A percentile compares a stretch with the other conserved stretches of the same genome.
phyloP scores from a whole-genome alignment of 2,888 invertebrate species.

The Quadroppia sp. region DNA sequence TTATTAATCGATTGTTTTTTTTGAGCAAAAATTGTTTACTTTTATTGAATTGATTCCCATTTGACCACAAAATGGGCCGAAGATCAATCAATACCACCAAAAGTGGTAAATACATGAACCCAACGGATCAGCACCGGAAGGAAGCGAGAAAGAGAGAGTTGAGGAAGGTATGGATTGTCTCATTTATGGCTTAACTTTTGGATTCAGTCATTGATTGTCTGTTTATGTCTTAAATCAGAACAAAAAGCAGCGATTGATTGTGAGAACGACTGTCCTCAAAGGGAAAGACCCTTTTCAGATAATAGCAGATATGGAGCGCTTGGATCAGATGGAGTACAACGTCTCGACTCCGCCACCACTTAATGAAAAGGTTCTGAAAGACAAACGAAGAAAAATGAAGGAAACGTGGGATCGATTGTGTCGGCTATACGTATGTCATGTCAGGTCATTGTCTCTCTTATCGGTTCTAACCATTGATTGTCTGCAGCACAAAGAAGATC shows the following conservation, averaged over 20 bases:
- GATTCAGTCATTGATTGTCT: neutral
- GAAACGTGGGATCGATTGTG: slow-evolving; percentile 92
- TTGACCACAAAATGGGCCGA: slow-evolving; percentile 83
- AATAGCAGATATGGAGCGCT: slow-evolving; percentile 90
- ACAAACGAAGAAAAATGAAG: slow-evolving; percentile 88
- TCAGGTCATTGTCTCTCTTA: neutral
- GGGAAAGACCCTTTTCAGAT: slow-evolving; percentile 95
- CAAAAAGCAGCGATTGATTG: slow-evolving; percentile 92
- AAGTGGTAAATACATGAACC: slow-evolving; percentile 99
- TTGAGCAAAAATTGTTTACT: neutral
- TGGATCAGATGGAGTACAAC: slow-evolving; percentile 98
- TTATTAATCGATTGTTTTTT: neutral
- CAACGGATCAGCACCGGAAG: slow-evolving; percentile 98
- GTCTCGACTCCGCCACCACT: slow-evolving; percentile 88
- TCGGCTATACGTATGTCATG: slow-evolving; percentile 74
- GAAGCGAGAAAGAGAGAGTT: slow-evolving; percentile 95
- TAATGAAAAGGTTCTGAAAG: slow-evolving; percentile 93
- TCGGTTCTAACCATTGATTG: neutral
- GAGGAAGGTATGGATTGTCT: slow-evolving; percentile 64
- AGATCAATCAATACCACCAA: slow-evolving; percentile 98
- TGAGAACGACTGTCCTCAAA: slow-evolving; percentile 91
- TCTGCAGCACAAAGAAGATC: slow-evolving; percentile 70
- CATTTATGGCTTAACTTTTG: neutral
- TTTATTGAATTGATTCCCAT: neutral
- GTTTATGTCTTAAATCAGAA: slow-evolving; percentile 58